A percentile compares a stretch with the other conserved stretches of the same genome.
Evolutionary conservation across 2,797 vertebrate genomes (phyloP).

Genomic region (Sebastiscus tertius): DNA sequence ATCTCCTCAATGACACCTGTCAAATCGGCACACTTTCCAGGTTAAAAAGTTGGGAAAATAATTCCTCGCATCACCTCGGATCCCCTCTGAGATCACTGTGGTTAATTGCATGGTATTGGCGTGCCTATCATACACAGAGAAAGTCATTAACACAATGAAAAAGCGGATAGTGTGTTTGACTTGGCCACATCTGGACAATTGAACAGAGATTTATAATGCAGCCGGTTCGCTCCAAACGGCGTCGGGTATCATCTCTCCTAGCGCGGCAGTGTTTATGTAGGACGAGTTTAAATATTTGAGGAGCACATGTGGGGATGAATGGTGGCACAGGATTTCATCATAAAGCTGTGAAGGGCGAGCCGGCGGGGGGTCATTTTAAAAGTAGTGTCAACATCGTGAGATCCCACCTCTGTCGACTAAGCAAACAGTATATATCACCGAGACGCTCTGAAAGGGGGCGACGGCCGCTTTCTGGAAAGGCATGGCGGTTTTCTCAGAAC

Average conservation of each 20-base stretch:
- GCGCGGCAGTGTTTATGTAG: constrained; percentile 74
- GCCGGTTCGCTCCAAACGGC: constrained; percentile 44
- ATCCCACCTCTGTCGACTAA: constrained; percentile 74
- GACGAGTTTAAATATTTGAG: constrained; percentile 85
- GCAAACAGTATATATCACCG: constrained; percentile 77
- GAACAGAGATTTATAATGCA: constrained; percentile 73
- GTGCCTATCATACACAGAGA: constrained; percentile 47
- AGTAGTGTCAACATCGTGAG: constrained; percentile 79
- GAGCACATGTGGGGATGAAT: constrained; percentile 82
- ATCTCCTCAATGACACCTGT: background rate
- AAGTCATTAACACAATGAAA: constrained; percentile 71
- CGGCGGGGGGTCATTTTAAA: constrained; percentile 81
- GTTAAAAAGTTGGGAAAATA: constrained; percentile 9
- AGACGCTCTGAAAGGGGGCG: constrained; percentile 54
- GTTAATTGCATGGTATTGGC: constrained; percentile 33
- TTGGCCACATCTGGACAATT: constrained; percentile 68
- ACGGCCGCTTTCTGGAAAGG: constrained; percentile 72
- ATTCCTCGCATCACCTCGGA: background rate
- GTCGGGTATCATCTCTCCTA: constrained; percentile 60
- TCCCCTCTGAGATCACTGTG: constrained; percentile 12
- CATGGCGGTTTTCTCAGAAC: constrained; percentile 73
- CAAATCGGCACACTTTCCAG: background rate
- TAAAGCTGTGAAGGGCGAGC: constrained; percentile 78
- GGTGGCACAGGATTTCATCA: constrained; percentile 82
- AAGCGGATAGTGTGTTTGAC: constrained; percentile 58